These are phyloP conservation scores for Megaceryle torquata DNA, from an alignment of 2,113 vertebrate species.

Conservation along the genomic window DNA sequence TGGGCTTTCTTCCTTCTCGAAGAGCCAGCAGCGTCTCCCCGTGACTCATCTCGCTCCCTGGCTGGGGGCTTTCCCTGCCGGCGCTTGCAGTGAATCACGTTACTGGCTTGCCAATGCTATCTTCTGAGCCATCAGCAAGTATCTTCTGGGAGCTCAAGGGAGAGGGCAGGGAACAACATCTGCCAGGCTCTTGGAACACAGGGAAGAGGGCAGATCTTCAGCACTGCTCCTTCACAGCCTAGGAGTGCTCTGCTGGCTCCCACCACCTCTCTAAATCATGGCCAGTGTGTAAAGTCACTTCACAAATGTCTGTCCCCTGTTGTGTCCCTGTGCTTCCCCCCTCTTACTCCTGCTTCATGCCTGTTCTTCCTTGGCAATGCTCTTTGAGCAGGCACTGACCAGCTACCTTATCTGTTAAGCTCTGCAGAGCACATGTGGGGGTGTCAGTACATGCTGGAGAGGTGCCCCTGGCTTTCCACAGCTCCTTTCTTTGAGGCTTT, in stretches of 20 bases:
- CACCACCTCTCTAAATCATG: neutral
- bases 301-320: neutral
- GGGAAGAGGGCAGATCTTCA: neutral
- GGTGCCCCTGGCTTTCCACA: neutral
- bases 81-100: neutral
- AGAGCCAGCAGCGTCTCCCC: neutral
- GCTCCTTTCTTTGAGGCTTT: neutral
- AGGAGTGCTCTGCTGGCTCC: neutral
- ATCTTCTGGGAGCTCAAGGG: neutral
- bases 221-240: neutral
- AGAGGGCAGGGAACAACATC: neutral
- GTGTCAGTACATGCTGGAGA: neutral
- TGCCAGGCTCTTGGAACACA: neutral
- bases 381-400: neutral
- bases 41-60: neutral
- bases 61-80: neutral
- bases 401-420: accelerated
- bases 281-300: neutral
- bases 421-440: neutral
- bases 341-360: neutral
- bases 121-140: neutral
- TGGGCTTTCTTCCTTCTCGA: neutral
- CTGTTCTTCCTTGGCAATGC: neutral
- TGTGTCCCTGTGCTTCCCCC: neutral
- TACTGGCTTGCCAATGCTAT: accelerated